Conservation (phyloP, 2,888 invertebrate species). For the Hemicrepidius hirtus region DNA sequence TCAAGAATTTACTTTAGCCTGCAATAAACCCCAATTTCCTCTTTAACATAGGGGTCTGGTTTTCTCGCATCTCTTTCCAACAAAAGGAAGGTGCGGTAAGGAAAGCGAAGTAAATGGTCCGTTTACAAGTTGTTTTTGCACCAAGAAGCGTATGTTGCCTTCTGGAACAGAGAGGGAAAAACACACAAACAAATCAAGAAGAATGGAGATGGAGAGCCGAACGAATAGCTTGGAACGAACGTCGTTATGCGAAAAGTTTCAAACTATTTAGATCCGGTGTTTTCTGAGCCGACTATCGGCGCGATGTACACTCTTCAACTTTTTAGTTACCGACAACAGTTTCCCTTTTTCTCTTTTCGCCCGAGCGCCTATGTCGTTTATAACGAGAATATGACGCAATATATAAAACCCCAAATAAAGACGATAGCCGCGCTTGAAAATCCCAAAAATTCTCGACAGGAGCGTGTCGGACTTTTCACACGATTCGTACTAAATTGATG, state of each 20-base stretch:
- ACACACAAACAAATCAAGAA: slow-evolving; percentile 52
- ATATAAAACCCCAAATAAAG: slow-evolving; percentile 23
- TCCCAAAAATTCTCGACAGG: slow-evolving; percentile 18
- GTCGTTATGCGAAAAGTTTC: slow-evolving; percentile 63
- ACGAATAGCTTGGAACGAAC: slow-evolving; percentile 59
- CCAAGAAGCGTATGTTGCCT: slow-evolving; percentile 61
- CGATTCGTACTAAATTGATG: slow-evolving; percentile 7
- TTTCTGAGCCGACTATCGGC: slow-evolving; percentile 58
- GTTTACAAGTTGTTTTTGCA: slow-evolving; percentile 65
- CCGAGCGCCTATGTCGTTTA: slow-evolving; percentile 40
- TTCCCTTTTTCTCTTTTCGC: slow-evolving; percentile 39
- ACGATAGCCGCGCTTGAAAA: slow-evolving; percentile 10
- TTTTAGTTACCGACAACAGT: slow-evolving; percentile 55
- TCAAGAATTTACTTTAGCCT: slow-evolving; percentile 23
- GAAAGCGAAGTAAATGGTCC: slow-evolving; percentile 63
- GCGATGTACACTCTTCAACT: slow-evolving; percentile 55
- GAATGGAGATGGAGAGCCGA: slow-evolving; percentile 50
- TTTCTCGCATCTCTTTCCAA: slow-evolving; percentile 32
- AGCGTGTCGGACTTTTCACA: slow-evolving; percentile 13
- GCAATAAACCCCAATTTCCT: slow-evolving; percentile 35
- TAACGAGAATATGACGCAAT: slow-evolving; percentile 37
- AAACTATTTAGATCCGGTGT: slow-evolving; percentile 62
- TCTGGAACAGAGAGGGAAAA: slow-evolving; percentile 56
- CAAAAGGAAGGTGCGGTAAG: slow-evolving; percentile 56
- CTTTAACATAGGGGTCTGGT: slow-evolving; percentile 22